phyloP scores from a whole-genome alignment of 2,113 vertebrate species.

The Protobothrops mucrosquamatus region DNA sequence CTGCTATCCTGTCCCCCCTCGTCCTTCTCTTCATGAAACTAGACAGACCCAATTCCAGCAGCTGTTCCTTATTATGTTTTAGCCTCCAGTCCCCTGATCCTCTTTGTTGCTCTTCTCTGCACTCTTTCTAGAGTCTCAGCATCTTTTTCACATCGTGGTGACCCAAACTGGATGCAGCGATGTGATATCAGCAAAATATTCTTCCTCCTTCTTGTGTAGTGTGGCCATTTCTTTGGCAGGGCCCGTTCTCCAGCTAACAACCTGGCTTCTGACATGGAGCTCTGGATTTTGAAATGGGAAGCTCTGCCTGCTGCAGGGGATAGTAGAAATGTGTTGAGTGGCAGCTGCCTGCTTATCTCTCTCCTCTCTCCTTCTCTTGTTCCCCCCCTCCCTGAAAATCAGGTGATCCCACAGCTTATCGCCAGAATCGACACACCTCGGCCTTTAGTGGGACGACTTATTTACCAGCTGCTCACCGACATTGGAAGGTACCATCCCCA shows the following conservation, averaged over 20 bases:
- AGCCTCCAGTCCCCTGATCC: too few relatives aligned
- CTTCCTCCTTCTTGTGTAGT: not conserved
- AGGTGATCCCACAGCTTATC: conserved; percentile 98
- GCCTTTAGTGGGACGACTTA: conserved; percentile 91
- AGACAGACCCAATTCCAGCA: too few relatives aligned
- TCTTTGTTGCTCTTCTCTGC: too few relatives aligned
- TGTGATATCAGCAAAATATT: not conserved
- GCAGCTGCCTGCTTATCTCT: not conserved
- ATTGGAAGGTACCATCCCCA: conserved; percentile 97
- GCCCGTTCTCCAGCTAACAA: not conserved
- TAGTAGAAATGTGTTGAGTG: not conserved
- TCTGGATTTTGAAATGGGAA: not conserved
- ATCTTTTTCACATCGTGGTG: too few relatives aligned
- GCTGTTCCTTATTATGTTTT: rapidly evolving
- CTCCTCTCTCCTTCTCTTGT: not conserved
- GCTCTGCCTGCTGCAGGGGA: not conserved
- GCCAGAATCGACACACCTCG: conserved; percentile 96
- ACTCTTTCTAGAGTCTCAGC: too few relatives aligned
- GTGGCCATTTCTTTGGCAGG: not conserved
- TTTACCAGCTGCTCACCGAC: conserved; percentile 96
- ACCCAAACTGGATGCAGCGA: too few relatives aligned
- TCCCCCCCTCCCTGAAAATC: not conserved
- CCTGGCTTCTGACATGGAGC: not conserved
- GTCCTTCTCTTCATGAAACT: too few relatives aligned
- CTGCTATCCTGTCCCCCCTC: too few relatives aligned